These are phyloP conservation scores for Abrostola tripartita DNA, from an alignment of 2,888 invertebrate genomes.

Conservation along the genomic window DNA sequence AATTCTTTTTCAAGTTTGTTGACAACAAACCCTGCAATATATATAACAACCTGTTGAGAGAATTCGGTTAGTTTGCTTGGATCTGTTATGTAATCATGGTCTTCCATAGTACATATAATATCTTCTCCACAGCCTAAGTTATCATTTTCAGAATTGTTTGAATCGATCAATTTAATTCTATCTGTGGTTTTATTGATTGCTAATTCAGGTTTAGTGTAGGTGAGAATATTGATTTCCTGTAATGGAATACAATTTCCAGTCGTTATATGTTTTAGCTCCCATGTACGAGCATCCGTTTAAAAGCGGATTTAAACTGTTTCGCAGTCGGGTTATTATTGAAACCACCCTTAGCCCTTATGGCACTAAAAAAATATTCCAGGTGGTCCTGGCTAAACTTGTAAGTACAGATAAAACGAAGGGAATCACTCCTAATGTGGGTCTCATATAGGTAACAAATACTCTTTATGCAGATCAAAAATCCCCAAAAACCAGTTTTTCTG, in stretches of 20 bases:
- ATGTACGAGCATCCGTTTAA: constrained; percentile 6
- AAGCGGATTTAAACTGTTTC: constrained; percentile 10
- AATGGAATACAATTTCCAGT: too few species aligned
- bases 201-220: background rate
- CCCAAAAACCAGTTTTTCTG: constrained; percentile 10
- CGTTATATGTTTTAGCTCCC: background rate
- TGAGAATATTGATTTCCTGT: constrained; percentile 1
- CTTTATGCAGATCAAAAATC: constrained; percentile 5
- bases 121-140: too few species aligned
- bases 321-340: constrained; percentile 17
- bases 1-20: constrained; percentile 10
- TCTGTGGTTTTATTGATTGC: background rate
- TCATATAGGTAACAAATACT: background rate
- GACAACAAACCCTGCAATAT: constrained; percentile 14
- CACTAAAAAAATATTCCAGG: constrained; percentile 13
- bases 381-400: constrained; percentile 12
- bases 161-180: background rate
- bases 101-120: too few species aligned
- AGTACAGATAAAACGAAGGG: background rate
- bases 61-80: constrained; percentile 9
- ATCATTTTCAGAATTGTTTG: background rate
- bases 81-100: too few species aligned
- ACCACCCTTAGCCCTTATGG: constrained; percentile 10
- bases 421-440: background rate
- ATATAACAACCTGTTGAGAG: constrained; percentile 9